A percentile compares a stretch with the other conserved stretches of the same genome.
Conservation (phyloP, 2,888 invertebrate species). For the Xylocampa areola region DNA sequence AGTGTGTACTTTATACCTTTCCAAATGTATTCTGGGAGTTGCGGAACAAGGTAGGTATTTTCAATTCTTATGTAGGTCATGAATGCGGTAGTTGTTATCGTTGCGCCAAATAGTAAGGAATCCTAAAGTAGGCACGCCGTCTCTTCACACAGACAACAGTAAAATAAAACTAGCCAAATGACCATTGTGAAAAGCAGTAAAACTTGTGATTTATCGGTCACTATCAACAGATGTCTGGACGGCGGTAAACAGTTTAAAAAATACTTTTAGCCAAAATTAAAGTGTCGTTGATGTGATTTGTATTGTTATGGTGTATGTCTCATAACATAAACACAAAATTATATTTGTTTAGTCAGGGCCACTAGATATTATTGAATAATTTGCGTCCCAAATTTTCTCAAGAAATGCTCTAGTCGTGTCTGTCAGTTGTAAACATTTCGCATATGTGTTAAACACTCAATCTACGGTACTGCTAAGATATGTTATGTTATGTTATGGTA, state of each 20-base stretch:
- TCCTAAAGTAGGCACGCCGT: conserved; percentile 51
- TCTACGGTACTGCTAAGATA: no score
- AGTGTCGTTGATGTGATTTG: conserved; percentile 27
- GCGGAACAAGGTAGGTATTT: conserved; percentile 36
- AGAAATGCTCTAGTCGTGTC: no score
- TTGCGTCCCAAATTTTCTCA: no score
- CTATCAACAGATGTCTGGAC: conserved; percentile 59
- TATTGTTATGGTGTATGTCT: conserved; percentile 2
- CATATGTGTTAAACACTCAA: no score
- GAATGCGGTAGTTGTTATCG: conserved; percentile 53
- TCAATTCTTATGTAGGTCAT: conserved; percentile 43
- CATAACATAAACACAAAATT: neutral
- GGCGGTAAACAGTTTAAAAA: conserved; percentile 53
- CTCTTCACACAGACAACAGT: conserved; percentile 58
- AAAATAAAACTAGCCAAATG: conserved; percentile 61
- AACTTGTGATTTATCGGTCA: conserved; percentile 65
- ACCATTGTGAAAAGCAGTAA: conserved; percentile 64
- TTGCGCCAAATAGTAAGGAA: conserved; percentile 52
- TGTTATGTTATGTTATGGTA: no score
- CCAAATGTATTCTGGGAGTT: conserved; percentile 29
- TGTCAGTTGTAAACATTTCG: no score
- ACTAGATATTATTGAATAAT: no score
- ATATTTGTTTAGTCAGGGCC: no score
- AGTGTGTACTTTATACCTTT: conserved; percentile 23
- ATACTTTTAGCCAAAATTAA: conserved; percentile 44